A percentile compares a stretch with the other conserved stretches of the same genome.
These are phyloP conservation scores for Melanotaenia parkinsoni DNA, from an alignment of 2,797 vertebrate genomes.

Conservation along the genomic window DNA sequence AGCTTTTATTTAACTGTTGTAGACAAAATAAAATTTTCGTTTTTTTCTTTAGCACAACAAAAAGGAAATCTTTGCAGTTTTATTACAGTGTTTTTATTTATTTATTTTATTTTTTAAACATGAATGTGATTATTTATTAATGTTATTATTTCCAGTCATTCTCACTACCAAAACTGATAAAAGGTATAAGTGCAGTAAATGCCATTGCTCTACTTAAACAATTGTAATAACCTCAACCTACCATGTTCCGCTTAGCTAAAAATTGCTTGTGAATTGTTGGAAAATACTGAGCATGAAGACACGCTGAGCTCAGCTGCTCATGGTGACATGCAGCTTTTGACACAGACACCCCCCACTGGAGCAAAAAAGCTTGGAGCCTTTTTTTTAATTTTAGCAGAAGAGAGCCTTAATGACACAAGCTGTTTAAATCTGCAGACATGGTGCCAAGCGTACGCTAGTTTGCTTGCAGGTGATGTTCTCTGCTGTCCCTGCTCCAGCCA, in stretches of 20 bases:
- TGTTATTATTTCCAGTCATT: too few species aligned
- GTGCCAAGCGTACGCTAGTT: slow-evolving; percentile 73
- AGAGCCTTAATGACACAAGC: slow-evolving; percentile 64
- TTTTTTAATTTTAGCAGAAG: slow-evolving; percentile 69
- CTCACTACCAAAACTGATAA: too few species aligned
- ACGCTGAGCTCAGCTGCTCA: slow-evolving; percentile 30
- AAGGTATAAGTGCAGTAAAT: too few species aligned
- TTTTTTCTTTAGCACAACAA: background rate
- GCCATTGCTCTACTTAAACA: slow-evolving; percentile 2
- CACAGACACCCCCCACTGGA: slow-evolving; percentile 46
- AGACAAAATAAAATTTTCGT: background rate
- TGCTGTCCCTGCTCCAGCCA: slow-evolving; percentile 55
- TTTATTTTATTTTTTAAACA: too few species aligned
- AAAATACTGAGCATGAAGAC: slow-evolving; percentile 13
- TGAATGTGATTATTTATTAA: too few species aligned
- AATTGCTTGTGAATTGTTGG: background rate
- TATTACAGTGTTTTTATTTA: too few species aligned
- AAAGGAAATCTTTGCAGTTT: background rate
- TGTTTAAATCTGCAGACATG: slow-evolving; percentile 67
- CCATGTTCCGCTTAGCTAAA: slow-evolving; percentile 6
- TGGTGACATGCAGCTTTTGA: slow-evolving; percentile 42
- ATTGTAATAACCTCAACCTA: background rate
- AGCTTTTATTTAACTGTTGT: background rate
- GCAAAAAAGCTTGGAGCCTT: slow-evolving; percentile 56
- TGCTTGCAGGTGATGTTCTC: slow-evolving; percentile 71